Base-by-base conservation (phyloP, 2,113 vertebrate species). In the Dicaeum eximium region DNA sequence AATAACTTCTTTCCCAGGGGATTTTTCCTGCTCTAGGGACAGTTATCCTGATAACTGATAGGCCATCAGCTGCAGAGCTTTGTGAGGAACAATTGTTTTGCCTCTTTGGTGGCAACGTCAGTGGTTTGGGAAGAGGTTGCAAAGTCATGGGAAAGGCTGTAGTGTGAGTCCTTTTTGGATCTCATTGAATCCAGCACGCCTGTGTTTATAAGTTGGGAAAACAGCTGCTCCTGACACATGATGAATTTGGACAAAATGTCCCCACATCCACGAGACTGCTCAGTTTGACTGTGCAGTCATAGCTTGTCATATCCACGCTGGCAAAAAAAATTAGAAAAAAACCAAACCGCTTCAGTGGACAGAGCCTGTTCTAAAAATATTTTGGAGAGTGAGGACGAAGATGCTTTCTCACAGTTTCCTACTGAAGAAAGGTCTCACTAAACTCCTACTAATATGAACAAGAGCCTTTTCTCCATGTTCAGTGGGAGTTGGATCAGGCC, bases 91-190 rank as follows among this genome's bases (percentile, higher is more conserved):
- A 97, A 98, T 98, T 98, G 98, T 98, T 97, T 96, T 80, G 92
- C 79, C 74, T 80, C 96, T 93, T 93, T 97, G 97, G 98, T 96
- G 95, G 98, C 97, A 98, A 97, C 97, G 94, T 98, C 95, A 90
- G 97, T 97, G 98, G 94, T 98, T 98, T 98, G 98, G 98, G 97
- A 98, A 99, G 98, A 98, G 98, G 98, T 97, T 98, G 98, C 95
- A 97, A 98, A 99, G 98, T 98, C 98, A 98, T 98, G 98, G 98
- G 98, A 99, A 99, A 98, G 95, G 94, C 95, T 96, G 97, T 87
- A 97, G 97, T 94, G 97, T 96, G 96, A 96, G 94, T 95, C 97
- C 95, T 95, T 40, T 85, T 90, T 95, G 97, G 97, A 97, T 95
- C 95, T 98, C 97, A 95, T 96, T 95, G 95, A 97, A 98, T 97